Evolutionary conservation across 2,888 invertebrate genomes (phyloP), one percentile per base, ranked within the genome.

Genomic region (Prosapia bicincta): DNA sequence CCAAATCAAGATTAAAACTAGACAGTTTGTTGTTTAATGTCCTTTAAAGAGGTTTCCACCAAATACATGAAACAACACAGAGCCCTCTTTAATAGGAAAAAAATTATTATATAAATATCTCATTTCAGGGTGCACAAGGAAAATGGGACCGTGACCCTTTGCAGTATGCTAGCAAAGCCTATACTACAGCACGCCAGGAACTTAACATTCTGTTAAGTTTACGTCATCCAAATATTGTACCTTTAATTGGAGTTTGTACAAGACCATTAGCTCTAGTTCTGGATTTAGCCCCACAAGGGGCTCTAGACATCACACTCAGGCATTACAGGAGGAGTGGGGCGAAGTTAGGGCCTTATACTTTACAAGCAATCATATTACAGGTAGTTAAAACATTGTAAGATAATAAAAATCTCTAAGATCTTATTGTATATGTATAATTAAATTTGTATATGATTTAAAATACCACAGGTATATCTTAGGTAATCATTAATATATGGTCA

Each of bases 111-210:
- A n/a, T n/a, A n/a, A n/a, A n/a, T n/a, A n/a, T n/a, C n/a, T n/a
- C n/a, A n/a, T 74, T 43, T 1, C 83, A 92, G 89, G 91, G 92
- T 67, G 93, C 93, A 0, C 86, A 90, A 78, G 93, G 94, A 38
- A 96, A 97, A 83, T 98, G 98, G 98, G 94, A 95, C 82, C 89
- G 97, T 38, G 97, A 97, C 84, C 96, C 98, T 0, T 85, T 93
- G 28, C 94, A 98, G 82, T 95, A 94, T 78, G 95, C 97, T 0
- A 97, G 97, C 82, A 95, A 97, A 84, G 98, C 99, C 0, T 99
- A 99, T 86, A 96, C 96, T 84, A 98, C 96, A 0, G 96, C 98
- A 1, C 88, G 99, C 23, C 98, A 98, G 85, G 99, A 99, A 85
- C 87, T 99, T 74, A 92, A 93, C 81, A 96, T 99, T 78, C 87